Evolutionary conservation across 2,113 vertebrate species (phyloP).

Genomic region (Ardeotis arabs): DNA sequence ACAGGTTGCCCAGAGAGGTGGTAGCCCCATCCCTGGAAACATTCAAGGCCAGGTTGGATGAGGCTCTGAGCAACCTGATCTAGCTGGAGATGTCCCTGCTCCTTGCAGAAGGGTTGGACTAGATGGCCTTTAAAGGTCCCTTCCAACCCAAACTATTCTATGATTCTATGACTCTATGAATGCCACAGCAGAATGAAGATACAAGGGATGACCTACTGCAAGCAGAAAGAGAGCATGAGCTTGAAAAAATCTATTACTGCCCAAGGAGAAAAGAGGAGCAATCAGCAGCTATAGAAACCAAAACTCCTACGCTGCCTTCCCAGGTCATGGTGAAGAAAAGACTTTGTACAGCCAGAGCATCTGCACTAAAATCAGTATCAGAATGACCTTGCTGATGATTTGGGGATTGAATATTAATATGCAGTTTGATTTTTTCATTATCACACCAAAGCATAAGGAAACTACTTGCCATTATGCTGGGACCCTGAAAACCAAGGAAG

Average conservation of each 20-base stretch:
- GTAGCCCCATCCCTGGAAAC: too few species aligned
- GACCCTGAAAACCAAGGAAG: background rate
- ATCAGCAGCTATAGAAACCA: background rate
- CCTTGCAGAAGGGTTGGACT: too few species aligned
- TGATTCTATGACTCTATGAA: too few species aligned
- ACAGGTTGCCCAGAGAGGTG: too few species aligned
- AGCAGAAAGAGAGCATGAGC: background rate
- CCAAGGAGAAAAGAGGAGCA: background rate
- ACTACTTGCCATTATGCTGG: rapidly evolving
- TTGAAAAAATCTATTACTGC: background rate
- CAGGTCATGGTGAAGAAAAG: background rate
- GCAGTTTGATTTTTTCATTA: background rate
- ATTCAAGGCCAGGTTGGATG: too few species aligned
- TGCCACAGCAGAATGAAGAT: background rate
- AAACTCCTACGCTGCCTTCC: background rate
- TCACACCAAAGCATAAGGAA: background rate
- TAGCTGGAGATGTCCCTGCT: too few species aligned
- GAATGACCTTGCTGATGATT: background rate
- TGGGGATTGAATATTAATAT: background rate
- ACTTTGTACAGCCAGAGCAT: background rate
- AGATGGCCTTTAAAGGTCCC: too few species aligned
- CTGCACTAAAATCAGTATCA: background rate
- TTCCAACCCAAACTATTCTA: too few species aligned
- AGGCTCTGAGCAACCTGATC: too few species aligned
- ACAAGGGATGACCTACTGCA: background rate